Evolutionary conservation across 1,140 invertebrate genomes (phyloP).

Genomic region (Dendroctonus ponderosae): DNA sequence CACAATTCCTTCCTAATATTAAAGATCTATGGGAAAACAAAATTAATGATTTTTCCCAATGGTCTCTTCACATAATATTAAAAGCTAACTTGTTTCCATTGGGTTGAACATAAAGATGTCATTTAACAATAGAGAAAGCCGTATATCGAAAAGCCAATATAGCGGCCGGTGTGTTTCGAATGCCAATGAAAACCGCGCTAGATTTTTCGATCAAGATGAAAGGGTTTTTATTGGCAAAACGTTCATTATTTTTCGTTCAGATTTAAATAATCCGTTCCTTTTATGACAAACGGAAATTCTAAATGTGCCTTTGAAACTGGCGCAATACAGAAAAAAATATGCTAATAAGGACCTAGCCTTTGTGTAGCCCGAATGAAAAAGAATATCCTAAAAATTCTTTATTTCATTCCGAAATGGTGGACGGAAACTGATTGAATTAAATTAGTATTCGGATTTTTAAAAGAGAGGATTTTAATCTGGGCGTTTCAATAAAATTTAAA

Average conservation of each 20-base stretch:
- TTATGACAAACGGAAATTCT: conserved; percentile 38
- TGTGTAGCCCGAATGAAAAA: conserved; percentile 14
- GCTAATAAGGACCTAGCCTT: conserved; percentile 27
- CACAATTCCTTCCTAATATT: no score
- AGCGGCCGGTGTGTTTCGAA: no score
- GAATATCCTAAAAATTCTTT: conserved; percentile 13
- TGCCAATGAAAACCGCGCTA: no score
- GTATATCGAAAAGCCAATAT: no score
- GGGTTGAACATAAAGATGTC: no score
- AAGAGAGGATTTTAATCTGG: conserved; percentile 17
- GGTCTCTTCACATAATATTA: no score
- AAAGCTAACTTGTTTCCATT: no score
- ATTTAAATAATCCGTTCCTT: conserved; percentile 47
- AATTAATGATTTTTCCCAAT: no score
- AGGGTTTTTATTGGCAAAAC: conserved; percentile 40
- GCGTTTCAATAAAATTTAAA: conserved; percentile 10
- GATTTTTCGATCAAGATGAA: conserved; percentile 41
- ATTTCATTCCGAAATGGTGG: conserved; percentile 8
- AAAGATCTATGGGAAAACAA: no score
- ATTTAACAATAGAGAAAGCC: no score
- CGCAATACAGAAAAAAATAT: conserved; percentile 24
- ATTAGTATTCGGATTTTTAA: conserved; percentile 26
- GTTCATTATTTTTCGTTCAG: conserved; percentile 46
- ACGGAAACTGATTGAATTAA: conserved; percentile 23
- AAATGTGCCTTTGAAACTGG: conserved; percentile 28